Evolutionary conservation across 2,888 invertebrate genomes (phyloP).

Genomic region (Eristalis tenax): DNA sequence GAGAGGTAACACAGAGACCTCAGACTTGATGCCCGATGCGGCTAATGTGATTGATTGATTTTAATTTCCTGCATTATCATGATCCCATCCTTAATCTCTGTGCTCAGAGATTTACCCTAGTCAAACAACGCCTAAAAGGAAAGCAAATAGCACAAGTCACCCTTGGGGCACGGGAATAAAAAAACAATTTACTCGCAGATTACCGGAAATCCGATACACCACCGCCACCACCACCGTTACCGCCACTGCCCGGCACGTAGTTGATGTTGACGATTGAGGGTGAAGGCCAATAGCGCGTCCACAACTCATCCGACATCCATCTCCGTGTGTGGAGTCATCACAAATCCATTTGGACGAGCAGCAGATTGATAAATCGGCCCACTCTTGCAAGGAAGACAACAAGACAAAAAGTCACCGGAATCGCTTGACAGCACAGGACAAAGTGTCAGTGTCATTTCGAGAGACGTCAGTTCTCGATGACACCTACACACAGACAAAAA

Average conservation of each 20-base stretch:
- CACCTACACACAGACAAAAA: slow-evolving; percentile 34
- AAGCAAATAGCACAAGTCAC: slow-evolving; percentile 65
- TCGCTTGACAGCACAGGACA: slow-evolving; percentile 56
- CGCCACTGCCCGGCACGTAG: background rate
- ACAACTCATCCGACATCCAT: slow-evolving; percentile 50
- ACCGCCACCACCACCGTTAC: slow-evolving; percentile 32
- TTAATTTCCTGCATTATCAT: slow-evolving; percentile 79
- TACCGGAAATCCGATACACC: slow-evolving; percentile 75
- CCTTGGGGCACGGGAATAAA: slow-evolving; percentile 50
- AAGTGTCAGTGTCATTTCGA: slow-evolving; percentile 63
- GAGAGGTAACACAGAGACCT: slow-evolving; percentile 12
- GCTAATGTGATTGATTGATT: slow-evolving; percentile 81
- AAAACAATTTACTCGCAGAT: slow-evolving; percentile 70
- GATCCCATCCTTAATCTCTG: slow-evolving; percentile 58
- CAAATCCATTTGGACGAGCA: slow-evolving; percentile 67
- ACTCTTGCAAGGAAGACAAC: background rate
- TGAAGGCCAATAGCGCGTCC: slow-evolving; percentile 18
- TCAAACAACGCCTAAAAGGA: slow-evolving; percentile 65
- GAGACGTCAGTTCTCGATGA: slow-evolving; percentile 61
- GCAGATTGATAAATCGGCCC: slow-evolving; percentile 56
- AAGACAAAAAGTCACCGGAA: slow-evolving; percentile 17
- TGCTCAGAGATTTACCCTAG: slow-evolving; percentile 39
- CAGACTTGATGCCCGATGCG: slow-evolving; percentile 70
- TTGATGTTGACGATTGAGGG: slow-evolving; percentile 26
- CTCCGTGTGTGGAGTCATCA: slow-evolving; percentile 35